phyloP scores from a whole-genome alignment of 2,797 vertebrate species.

The Neosilurus hyrtlii region DNA sequence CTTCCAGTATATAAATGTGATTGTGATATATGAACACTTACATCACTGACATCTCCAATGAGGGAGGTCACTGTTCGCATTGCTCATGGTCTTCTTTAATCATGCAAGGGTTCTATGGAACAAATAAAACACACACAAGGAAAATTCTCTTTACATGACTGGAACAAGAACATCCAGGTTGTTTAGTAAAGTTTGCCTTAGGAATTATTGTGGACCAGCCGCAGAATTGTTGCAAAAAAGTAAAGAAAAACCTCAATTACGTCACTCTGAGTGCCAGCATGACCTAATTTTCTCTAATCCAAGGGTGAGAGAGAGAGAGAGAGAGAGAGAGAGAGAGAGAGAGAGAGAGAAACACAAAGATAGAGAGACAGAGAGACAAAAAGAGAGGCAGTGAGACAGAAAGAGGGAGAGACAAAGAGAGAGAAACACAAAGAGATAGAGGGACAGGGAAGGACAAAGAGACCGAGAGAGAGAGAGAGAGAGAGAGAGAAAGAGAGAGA shows the following conservation, averaged over 20 bases:
- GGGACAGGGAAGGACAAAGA: conserved; percentile 4
- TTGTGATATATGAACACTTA: conserved; percentile 47
- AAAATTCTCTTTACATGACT: neutral
- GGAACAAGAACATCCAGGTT: neutral
- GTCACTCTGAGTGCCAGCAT: conserved; percentile 39
- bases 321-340: conserved; percentile 22
- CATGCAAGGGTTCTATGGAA: conserved; percentile 13
- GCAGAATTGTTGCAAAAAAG: conserved; percentile 11
- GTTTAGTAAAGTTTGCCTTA: conserved; percentile 23
- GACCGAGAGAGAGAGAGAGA: neutral
- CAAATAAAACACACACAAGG: neutral
- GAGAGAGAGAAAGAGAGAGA: too few species aligned
- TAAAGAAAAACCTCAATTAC: conserved; percentile 43
- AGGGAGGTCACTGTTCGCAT: conserved; percentile 36
- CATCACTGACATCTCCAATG: conserved; percentile 52
- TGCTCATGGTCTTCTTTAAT: conserved; percentile 34
- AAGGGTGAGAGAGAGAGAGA: conserved; percentile 47
- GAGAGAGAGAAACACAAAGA: conserved; percentile 2
- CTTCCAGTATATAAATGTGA: neutral
- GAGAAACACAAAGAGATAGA: conserved; percentile 24
- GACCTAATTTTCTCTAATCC: conserved; percentile 61
- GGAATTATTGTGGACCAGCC: conserved; percentile 33
- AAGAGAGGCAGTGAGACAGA: too few species aligned
- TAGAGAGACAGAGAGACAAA: too few species aligned
- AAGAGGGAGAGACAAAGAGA: conserved; percentile 1